Evolutionary conservation across 2,113 vertebrate genomes (phyloP).

Genomic region (Kryptolebias marmoratus): DNA sequence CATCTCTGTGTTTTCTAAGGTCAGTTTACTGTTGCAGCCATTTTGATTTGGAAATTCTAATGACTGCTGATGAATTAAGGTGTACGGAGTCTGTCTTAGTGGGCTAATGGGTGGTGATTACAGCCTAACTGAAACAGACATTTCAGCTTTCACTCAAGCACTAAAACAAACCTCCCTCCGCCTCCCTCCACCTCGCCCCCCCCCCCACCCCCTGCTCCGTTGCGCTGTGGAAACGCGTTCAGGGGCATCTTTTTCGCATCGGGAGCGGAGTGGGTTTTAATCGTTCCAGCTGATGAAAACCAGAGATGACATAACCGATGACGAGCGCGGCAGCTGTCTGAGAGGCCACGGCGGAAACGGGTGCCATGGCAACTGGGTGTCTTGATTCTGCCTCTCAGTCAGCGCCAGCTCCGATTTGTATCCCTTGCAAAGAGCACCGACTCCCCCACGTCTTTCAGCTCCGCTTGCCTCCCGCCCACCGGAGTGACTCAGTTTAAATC

Average conservation of each 20-base stretch:
- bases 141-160: constrained; percentile 36
- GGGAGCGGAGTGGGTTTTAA: constrained; percentile 14
- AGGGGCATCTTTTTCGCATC: constrained; percentile 13
- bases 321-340: constrained; percentile 38
- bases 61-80: neutral
- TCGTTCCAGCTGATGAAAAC: constrained; percentile 44
- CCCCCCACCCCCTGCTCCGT: constrained; percentile 4
- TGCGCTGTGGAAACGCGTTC: neutral
- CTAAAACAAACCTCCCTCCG: constrained; percentile 56
- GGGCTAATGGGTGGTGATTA: constrained; percentile 35
- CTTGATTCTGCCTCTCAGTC: constrained; percentile 27
- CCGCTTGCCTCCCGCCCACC: constrained; percentile 26
- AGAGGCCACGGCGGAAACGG: constrained; percentile 42
- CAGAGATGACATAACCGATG: constrained; percentile 41
- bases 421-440: constrained; percentile 35
- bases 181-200: constrained; percentile 33
- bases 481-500: constrained; percentile 37
- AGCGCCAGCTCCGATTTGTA: constrained; percentile 21
- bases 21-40: neutral
- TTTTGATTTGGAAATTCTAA: neutral
- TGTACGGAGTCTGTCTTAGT: neutral
- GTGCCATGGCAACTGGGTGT: constrained; percentile 63
- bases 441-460: constrained; percentile 15
- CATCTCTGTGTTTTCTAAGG: neutral
- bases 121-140: constrained; percentile 23